phyloP scores from a whole-genome alignment of 2,113 vertebrate genomes.

The Alaudala cheleensis region DNA sequence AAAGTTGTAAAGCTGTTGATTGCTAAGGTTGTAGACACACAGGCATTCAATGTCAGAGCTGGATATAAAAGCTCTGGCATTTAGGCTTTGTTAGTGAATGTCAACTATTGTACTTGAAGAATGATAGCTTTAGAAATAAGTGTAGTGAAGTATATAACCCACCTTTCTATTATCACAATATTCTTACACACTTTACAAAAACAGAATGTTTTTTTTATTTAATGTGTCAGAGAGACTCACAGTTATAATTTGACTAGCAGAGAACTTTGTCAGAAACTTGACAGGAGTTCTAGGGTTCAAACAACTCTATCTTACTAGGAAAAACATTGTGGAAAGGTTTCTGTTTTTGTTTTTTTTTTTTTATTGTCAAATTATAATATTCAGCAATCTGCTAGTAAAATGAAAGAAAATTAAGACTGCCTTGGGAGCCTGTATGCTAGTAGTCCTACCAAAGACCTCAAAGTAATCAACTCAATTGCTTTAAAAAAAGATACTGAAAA shows the following conservation, averaged over 20 bases:
- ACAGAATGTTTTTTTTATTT: not conserved
- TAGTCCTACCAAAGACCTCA: not conserved
- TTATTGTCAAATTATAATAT: not conserved
- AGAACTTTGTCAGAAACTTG: not conserved
- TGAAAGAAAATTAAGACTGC: not conserved
- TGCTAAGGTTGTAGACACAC: not conserved
- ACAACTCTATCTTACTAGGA: not conserved
- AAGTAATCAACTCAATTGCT: not conserved
- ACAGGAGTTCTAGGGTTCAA: not conserved
- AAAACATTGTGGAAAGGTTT: not conserved
- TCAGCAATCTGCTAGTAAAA: not conserved
- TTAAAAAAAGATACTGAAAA: not conserved
- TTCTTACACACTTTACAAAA: not conserved
- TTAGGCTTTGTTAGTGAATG: conserved; percentile 40
- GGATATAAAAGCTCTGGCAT: conserved; percentile 5
- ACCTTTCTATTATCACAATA: not conserved
- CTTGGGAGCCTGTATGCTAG: not conserved
- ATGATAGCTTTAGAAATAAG: conserved; percentile 30
- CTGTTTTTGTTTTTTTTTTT: not conserved
- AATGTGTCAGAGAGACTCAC: not conserved
- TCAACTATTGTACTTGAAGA: conserved; percentile 16
- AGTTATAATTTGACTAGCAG: not conserved
- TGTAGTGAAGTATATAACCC: not conserved
- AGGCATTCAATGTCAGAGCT: not conserved
- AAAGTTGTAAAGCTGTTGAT: not conserved